These are phyloP conservation scores for Thinocorus orbignyianus DNA, from an alignment of 2,113 vertebrate species.

Conservation along the genomic window DNA sequence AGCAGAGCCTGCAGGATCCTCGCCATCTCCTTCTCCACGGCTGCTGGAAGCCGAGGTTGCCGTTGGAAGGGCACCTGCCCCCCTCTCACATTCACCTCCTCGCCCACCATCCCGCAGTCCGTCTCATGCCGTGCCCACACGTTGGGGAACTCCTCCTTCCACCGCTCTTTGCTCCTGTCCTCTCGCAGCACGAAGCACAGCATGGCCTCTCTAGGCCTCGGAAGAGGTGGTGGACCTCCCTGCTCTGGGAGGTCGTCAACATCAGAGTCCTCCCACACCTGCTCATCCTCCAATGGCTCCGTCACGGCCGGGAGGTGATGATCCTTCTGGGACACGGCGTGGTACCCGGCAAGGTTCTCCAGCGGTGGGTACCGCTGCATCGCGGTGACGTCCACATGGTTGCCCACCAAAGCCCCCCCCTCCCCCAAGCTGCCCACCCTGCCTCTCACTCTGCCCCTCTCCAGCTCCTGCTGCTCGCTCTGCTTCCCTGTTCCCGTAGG, in stretches of 20 bases:
- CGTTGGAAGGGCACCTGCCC: accelerated
- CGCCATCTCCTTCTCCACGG: accelerated
- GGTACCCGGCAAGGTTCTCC: background rate
- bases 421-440: background rate
- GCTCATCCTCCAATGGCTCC: accelerated
- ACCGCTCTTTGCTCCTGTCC: background rate
- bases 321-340: accelerated
- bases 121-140: background rate
- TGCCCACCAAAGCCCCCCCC: background rate
- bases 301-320: accelerated
- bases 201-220: accelerated
- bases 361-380: accelerated
- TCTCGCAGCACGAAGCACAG: accelerated
- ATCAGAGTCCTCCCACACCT: background rate
- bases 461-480: background rate
- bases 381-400: accelerated
- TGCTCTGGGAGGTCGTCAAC: background rate
- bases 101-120: background rate
- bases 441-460: accelerated
- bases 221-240: background rate
- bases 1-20: background rate
- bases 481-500: accelerated
- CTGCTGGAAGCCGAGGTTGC: accelerated
- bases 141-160: background rate
- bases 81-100: background rate